Percentiles rank a stretch among this genome's conserved stretches.
Conservation (phyloP, 23 tunicate species). For the Trididemnum nubilum region DNA sequence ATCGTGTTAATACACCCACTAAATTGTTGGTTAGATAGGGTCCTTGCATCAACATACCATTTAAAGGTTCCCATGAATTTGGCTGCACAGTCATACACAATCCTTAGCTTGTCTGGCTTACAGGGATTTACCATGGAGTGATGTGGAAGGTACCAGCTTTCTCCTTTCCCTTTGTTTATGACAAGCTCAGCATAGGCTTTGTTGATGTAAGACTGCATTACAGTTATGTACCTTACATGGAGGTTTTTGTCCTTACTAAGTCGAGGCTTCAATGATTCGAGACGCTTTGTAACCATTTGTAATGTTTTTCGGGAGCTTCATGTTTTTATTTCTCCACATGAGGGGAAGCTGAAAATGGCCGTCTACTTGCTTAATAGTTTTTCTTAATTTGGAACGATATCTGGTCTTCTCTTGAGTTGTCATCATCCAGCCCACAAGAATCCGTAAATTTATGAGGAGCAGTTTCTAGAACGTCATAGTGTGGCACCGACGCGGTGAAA, state of each 20-base stretch:
- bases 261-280: background rate
- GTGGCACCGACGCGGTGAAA: background rate
- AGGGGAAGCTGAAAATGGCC: background rate
- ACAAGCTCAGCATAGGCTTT: background rate
- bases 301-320: background rate
- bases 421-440: background rate
- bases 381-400: background rate
- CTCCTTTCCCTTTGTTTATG: background rate
- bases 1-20: slow-evolving; percentile 1
- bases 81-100: slow-evolving; percentile 19
- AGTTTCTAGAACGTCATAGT: background rate
- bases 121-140: slow-evolving; percentile 22
- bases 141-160: slow-evolving; percentile 18
- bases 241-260: background rate
- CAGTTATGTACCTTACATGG: background rate
- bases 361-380: background rate
- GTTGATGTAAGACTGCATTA: background rate
- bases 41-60: background rate
- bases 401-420: background rate
- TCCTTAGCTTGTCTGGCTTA: slow-evolving; percentile 18
- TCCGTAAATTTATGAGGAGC: background rate
- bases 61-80: background rate
- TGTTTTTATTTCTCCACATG: background rate
- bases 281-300: background rate
- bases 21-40: background rate